Base-by-base conservation (phyloP, 2,113 vertebrate species). In the Leptobrachium ailaonicum region DNA sequence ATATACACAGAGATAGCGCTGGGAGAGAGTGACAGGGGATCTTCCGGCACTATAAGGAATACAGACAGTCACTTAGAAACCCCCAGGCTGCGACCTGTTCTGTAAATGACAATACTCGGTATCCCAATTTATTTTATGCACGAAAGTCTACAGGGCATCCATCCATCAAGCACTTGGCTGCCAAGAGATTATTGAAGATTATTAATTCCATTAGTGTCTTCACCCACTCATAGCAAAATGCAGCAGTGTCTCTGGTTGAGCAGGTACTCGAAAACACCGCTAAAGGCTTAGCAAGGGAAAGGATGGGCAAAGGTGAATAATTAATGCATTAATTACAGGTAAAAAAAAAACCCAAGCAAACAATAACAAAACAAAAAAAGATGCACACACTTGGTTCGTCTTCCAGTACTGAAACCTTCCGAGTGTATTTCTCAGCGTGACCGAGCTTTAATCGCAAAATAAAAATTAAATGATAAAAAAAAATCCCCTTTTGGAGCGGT, bases 91-190 rank as follows among this genome's bases (percentile, higher is more conserved):
- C 66, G 70, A 79, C 77, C 77, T 79, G 44, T 79, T 79, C 71
- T 79, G 62, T 73, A 79, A 79, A 79, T 79, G 77, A 79, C 70
- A 79, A 79, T 73, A 79, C 62, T 43, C 47, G 1, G n/a, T 73
- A 70, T 79, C 70, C 77, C 77, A 73, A 79, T 79, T 79, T 73
- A 73, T 79, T 79, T 66, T 66, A 66, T 79, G 62, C 70, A 73
- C 56, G 70, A 79, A 70, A 66, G 77, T 79, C 77, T 73, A 73
- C 77, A 66, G 70, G 77, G 77, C 70, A 72, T 73, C 56, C 70
- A 79, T 79, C 77, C 77, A 79, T 79, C 77, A 79, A 73, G 66
- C 62, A 73, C 77, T 79, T 43, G 70, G 42, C 41, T 53, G 70
- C n/a, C 71, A 40, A 70, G 54, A 79, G 77, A 72, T 72, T 72